phyloP scores from a whole-genome alignment of 2,113 vertebrate species.

The Erythrocercus mccallii region DNA sequence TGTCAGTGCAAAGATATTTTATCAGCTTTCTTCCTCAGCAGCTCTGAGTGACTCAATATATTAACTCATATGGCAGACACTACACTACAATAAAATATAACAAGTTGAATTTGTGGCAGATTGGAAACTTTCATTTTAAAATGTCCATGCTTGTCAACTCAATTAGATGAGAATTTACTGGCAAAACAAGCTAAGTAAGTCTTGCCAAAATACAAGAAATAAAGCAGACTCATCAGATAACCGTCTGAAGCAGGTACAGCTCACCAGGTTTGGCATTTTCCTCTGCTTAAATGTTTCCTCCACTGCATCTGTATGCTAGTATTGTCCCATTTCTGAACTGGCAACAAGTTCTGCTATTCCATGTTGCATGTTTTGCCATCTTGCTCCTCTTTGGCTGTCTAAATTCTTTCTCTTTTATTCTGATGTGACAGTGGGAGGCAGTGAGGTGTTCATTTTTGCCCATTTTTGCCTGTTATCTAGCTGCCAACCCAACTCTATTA shows the following conservation, averaged over 20 bases:
- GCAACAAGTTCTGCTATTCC: neutral
- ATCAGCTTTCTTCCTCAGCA: constrained; percentile 14
- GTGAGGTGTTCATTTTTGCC: neutral
- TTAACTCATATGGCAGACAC: constrained; percentile 35
- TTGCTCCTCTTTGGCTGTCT: neutral
- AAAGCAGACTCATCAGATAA: constrained; percentile 42
- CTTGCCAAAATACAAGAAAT: constrained; percentile 26
- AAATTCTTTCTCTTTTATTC: neutral
- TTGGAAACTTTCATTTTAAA: constrained; percentile 51
- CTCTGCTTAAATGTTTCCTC: neutral
- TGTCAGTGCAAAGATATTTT: constrained; percentile 15
- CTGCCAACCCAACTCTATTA: neutral
- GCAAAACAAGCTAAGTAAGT: neutral
- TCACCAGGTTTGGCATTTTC: neutral
- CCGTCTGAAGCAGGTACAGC: constrained; percentile 28
- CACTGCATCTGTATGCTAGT: neutral
- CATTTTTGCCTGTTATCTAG: neutral
- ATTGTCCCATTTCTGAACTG: neutral
- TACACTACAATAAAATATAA: constrained; percentile 17
- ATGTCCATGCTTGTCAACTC: constrained; percentile 47
- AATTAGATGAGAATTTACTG: constrained; percentile 56
- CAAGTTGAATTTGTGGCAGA: constrained; percentile 16
- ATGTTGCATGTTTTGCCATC: neutral
- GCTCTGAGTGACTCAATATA: constrained; percentile 23
- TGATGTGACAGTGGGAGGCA: neutral